Conservation (phyloP, 1,140 invertebrate genomes). For the Thaumetopoea pityocampa region DNA sequence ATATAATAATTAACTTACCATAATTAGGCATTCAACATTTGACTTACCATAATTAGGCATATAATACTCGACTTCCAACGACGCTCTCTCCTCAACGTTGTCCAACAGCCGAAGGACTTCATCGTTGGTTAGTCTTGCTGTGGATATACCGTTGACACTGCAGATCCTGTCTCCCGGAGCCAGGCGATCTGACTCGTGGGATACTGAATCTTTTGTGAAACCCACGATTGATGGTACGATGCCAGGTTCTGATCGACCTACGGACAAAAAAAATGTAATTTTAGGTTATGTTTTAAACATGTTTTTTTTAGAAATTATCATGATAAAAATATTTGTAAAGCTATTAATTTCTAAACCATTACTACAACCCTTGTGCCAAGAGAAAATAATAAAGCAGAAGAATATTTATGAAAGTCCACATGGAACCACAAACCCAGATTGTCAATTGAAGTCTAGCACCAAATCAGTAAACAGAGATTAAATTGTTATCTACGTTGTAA, state of each 20-base stretch:
- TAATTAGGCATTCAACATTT: background rate
- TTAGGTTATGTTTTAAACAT: no score
- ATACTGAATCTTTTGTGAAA: constrained; percentile 68
- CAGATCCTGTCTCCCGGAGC: constrained; percentile 87
- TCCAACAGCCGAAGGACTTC: constrained; percentile 86
- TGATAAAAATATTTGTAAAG: no score
- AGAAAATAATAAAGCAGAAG: no score
- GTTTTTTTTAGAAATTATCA: no score
- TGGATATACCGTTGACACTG: constrained; percentile 88
- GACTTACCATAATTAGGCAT: constrained; percentile 85
- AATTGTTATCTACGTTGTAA: no score
- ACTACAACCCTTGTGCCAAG: no score
- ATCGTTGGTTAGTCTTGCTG: constrained; percentile 84
- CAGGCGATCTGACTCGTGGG: constrained; percentile 62
- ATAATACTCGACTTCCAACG: constrained; percentile 89
- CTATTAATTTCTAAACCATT: no score
- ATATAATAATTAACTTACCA: background rate
- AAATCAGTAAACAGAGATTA: no score
- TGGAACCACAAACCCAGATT: no score
- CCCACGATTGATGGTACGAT: constrained; percentile 67
- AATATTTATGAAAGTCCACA: no score
- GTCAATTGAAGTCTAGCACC: no score
- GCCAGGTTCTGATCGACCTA: constrained; percentile 72
- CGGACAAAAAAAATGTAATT: constrained; percentile 19
- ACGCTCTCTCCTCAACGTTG: constrained; percentile 83